phyloP scores from a whole-genome alignment of 2,797 vertebrate genomes.

The Chiloscyllium punctatum region DNA sequence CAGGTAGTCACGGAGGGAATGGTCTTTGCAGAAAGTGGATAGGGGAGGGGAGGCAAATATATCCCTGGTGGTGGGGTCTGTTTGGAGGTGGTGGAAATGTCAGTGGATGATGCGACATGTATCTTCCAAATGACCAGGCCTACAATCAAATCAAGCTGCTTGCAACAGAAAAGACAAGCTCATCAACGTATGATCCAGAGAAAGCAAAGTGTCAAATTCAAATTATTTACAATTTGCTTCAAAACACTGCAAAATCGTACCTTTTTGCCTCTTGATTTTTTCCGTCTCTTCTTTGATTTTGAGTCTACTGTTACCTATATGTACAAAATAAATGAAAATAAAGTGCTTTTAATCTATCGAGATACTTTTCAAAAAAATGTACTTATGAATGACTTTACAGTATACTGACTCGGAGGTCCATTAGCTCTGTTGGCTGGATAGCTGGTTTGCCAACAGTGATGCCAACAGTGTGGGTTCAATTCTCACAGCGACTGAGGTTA shows the following conservation, averaged over 20 bases:
- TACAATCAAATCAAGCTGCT: background rate
- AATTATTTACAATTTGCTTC: background rate
- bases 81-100: too few species aligned
- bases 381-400: background rate
- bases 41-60: too few species aligned
- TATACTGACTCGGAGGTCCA: too few species aligned
- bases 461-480: too few species aligned
- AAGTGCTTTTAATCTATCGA: background rate
- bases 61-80: too few species aligned
- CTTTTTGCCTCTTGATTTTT: constrained; percentile 32
- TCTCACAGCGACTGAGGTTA: too few species aligned
- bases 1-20: too few species aligned
- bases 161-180: background rate
- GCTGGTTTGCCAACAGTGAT: too few species aligned
- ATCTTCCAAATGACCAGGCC: too few species aligned
- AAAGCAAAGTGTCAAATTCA: background rate
- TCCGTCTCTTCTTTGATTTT: constrained; percentile 32
- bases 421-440: too few species aligned
- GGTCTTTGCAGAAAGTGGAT: too few species aligned
- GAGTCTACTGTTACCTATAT: background rate
- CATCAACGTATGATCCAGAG: background rate
- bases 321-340: background rate
- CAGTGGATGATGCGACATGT: too few species aligned
- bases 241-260: background rate
- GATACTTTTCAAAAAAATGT: background rate